Evolutionary conservation across 2,797 vertebrate species (phyloP), one percentile per base, ranked within the genome.

Genomic region (Aotus griseimembra): DNA sequence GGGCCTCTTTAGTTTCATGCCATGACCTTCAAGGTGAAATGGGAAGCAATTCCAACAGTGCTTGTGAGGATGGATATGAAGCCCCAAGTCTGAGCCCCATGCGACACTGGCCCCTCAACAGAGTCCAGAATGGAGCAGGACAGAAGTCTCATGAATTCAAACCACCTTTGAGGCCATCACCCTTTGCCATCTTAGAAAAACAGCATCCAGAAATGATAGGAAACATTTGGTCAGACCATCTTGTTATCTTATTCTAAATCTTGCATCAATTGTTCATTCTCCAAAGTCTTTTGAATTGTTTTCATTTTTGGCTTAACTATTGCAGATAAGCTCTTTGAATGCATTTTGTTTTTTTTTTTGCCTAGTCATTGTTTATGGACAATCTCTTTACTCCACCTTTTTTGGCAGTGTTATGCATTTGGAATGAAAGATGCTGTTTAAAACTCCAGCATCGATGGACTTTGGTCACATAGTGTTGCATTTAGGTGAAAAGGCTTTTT

Each of bases 321-420:
- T 10, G 44, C 12, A 82, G 76, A 7, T 98, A 92, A 98, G 97
- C 95, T 97, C 64, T 96, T 81, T 55, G 76, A 97, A 94, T 46
- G n/a, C 0, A 84, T 82, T 96, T 36, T 97, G 87, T 96, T 48
- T 82, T 48, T 82, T 13, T 17, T 98, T 98, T 98, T 98, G 98
- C 98, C 97, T 97, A 97, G 98, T 99, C 98, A 98, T 97, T 97
- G 96, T 96, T 96, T 93, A 67, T 94, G 73, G 95, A 39, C 57
- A 58, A 3, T 26, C 3, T 88, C 75, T 73, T 86, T 89, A 4
- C 7, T 26, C 33, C 13, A 36, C 28, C 36, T 46, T 61, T 57
- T 88, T 86, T 93, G 94, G 89, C 93, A 89, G 79, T 33, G 64
- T 15, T 58, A 33, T 72, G 39, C 90, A 20, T 94, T 97, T 88